phyloP scores from a whole-genome alignment of 2,888 invertebrate genomes.

The Diploptera punctata region DNA sequence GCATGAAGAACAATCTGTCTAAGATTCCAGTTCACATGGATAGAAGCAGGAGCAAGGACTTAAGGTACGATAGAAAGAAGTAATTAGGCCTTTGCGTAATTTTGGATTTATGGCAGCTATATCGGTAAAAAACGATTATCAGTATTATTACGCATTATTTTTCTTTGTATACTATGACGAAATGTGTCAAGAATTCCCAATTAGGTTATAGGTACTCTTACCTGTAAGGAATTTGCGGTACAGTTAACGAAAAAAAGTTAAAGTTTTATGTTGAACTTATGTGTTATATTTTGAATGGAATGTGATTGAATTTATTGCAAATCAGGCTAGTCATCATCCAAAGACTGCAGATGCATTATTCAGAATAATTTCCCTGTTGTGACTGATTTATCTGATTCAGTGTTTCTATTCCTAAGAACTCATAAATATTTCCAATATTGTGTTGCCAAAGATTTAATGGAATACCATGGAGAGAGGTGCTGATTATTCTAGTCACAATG shows the following conservation, averaged over 20 bases:
- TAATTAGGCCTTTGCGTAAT: too few relatives aligned
- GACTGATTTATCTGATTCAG: slow-evolving; percentile 3
- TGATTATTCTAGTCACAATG: slow-evolving; percentile 33
- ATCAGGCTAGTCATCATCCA: slow-evolving; percentile 38
- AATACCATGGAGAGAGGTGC: slow-evolving; percentile 26
- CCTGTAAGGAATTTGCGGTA: background rate
- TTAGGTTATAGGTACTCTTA: background rate
- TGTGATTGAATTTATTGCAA: background rate
- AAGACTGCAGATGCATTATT: slow-evolving; percentile 31
- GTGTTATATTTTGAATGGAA: background rate
- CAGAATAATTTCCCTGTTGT: slow-evolving; percentile 6
- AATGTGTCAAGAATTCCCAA: background rate
- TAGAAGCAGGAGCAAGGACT: background rate
- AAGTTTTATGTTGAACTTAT: background rate
- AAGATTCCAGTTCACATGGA: background rate
- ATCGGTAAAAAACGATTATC: slow-evolving; percentile 1
- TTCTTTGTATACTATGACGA: background rate
- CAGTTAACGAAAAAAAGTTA: background rate
- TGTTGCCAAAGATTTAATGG: slow-evolving; percentile 28
- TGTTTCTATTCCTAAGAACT: slow-evolving; percentile 22
- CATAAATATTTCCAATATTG: slow-evolving; percentile 18
- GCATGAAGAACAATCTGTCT: too few relatives aligned
- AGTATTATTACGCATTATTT: slow-evolving; percentile 2
- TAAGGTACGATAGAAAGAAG: background rate
- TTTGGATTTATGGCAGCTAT: too few relatives aligned